Percentiles rank a stretch among this genome's conserved stretches.
These are phyloP conservation scores for Vulpes vulpes DNA, from an alignment of 2,113 vertebrate genomes.

Conservation along the genomic window DNA sequence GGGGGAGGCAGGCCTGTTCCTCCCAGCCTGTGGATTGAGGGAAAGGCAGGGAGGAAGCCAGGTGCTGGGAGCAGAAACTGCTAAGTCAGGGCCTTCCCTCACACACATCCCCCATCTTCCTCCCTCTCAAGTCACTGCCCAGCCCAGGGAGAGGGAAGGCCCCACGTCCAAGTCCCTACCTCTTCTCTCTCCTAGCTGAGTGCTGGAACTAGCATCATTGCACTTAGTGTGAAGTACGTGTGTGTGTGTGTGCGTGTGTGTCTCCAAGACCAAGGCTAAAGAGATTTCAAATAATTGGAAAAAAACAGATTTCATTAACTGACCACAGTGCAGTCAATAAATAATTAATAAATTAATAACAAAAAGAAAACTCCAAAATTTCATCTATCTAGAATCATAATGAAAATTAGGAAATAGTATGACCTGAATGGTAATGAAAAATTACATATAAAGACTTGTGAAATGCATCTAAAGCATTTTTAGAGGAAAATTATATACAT, in stretches of 20 bases:
- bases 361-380: background rate
- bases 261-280: too few relatives aligned
- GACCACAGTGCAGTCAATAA: background rate
- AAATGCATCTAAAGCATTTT: background rate
- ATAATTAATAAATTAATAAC: background rate
- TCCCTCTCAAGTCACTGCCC: too few relatives aligned
- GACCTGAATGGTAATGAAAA: background rate
- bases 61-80: too few relatives aligned
- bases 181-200: too few relatives aligned
- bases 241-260: too few relatives aligned
- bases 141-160: too few relatives aligned
- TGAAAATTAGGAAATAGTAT: background rate
- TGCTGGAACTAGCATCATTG: background rate
- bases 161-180: too few relatives aligned
- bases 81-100: too few relatives aligned
- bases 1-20: too few relatives aligned
- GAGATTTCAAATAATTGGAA: background rate
- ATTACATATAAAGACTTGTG: background rate
- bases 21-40: too few relatives aligned
- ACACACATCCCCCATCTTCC: too few relatives aligned
- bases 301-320: background rate
- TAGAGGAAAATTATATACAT: background rate
- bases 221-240: background rate
- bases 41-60: too few relatives aligned
- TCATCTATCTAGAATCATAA: background rate